Conservation (phyloP, 2,888 invertebrate species). For the Panopea generosa region DNA sequence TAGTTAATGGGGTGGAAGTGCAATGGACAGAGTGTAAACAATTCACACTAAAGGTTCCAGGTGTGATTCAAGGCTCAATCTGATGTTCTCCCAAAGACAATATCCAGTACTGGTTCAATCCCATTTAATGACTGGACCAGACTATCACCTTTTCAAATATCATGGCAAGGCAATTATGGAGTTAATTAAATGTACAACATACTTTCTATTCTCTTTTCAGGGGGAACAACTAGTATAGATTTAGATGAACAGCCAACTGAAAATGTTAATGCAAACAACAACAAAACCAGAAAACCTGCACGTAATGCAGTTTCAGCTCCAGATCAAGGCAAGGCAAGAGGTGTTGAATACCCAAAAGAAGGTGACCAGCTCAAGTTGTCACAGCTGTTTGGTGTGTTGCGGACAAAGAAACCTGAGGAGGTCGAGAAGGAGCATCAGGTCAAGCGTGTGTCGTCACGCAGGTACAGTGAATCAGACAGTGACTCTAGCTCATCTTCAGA, state of each 20-base stretch:
- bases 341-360: slow-evolving; percentile 73
- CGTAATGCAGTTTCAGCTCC: slow-evolving; percentile 48
- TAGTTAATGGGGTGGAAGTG: no score
- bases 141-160: no score
- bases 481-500: slow-evolving; percentile 69
- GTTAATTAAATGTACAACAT: no score
- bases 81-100: no score
- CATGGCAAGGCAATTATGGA: no score
- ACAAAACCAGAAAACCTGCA: slow-evolving; percentile 32
- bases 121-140: no score
- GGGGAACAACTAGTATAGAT: slow-evolving; percentile 55
- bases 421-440: slow-evolving; percentile 49
- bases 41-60: no score
- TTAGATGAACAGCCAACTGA: slow-evolving; percentile 36
- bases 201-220: slow-evolving; percentile 30
- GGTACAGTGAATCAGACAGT: slow-evolving; percentile 66
- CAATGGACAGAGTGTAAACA: no score
- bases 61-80: no score
- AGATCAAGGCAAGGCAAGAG: slow-evolving; percentile 43
- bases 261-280: slow-evolving; percentile 15
- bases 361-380: slow-evolving; percentile 74
- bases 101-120: no score
- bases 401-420: slow-evolving; percentile 53
- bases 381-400: slow-evolving; percentile 68
- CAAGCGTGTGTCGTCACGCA: slow-evolving; percentile 53